phyloP scores from a whole-genome alignment of 2,888 invertebrate species.

The Acrocera orbiculus region DNA sequence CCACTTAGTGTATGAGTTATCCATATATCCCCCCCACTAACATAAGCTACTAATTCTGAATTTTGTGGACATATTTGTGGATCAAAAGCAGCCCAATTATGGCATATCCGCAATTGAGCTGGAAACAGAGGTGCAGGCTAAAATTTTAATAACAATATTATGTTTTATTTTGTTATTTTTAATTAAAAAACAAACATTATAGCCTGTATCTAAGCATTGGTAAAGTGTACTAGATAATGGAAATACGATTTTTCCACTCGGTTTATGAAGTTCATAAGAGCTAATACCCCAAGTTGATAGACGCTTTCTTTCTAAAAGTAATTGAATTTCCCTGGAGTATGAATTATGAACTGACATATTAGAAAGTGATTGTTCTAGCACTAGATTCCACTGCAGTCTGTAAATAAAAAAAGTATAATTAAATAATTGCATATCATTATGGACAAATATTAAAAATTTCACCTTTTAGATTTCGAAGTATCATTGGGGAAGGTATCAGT shows the following conservation, averaged over 20 bases:
- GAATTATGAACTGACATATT: constrained; percentile 40
- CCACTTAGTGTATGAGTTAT: constrained; percentile 46
- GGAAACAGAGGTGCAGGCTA: constrained; percentile 44
- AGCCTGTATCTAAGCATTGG: constrained; percentile 61
- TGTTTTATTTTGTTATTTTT: not conserved
- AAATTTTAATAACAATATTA: constrained; percentile 2
- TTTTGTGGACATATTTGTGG: constrained; percentile 47
- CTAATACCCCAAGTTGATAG: constrained; percentile 88
- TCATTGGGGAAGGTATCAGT: constrained; percentile 56
- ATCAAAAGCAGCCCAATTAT: constrained; percentile 54
- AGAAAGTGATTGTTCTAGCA: constrained; percentile 62
- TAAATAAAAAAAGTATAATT: constrained; percentile 12
- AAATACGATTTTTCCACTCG: constrained; percentile 73
- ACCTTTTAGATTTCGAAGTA: constrained; percentile 3
- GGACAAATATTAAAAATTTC: no score
- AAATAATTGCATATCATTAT: not conserved
- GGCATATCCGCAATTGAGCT: constrained; percentile 41
- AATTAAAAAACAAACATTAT: constrained; percentile 35
- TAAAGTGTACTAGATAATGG: constrained; percentile 79
- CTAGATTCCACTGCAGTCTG: constrained; percentile 60
- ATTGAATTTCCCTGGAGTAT: constrained; percentile 74
- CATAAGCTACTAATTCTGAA: constrained; percentile 67
- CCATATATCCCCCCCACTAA: constrained; percentile 82
- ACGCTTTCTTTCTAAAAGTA: constrained; percentile 80
- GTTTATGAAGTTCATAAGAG: constrained; percentile 72